Evolutionary conservation across 1,140 invertebrate species (phyloP), one percentile per base, ranked within the genome.

Genomic region (Lethrus apterus): DNA sequence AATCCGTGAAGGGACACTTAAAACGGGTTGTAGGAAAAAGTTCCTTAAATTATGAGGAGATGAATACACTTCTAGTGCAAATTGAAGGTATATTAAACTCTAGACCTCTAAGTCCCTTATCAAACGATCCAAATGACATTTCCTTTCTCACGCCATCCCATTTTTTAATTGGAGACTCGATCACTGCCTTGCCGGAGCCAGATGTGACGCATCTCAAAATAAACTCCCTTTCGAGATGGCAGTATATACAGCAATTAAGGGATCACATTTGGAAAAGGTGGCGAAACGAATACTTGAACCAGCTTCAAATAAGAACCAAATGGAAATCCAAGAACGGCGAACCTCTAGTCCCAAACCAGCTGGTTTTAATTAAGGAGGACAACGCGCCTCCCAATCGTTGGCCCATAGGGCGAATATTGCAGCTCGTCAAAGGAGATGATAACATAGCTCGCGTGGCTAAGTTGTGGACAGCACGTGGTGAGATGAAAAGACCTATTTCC

Each of bases 1-100:
- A 66, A 48, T 51, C 48, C 9, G 51, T 61, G 2, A 72, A 71
- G 45, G 48, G 52, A 14, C 66, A 66, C 46, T 43, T 69, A n/a
- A 44, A 54, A 26, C 48, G 59, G 3, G 46, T 52, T 4, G 17
- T 63, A 5, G 57, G 55, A 9, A 44, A 50, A 18, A 44, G n/a
- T n/a, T 9, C 54, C 34, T 42, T 50, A 20, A 36, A 36, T 13
- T 42, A 38, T 38, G 32, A 47, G 19, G 54, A 50, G 24, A 24
- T 56, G 34, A 17, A 17, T 5, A 54, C 48, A 4, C 10, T 54
- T 15, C 36, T 54, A 8, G 33, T 32, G 2, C 11, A 47, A 23
- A 44, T 56, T 11, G 48, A 54, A 19, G 43, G 48, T 1, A 19
- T 50, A 13, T 26, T 53, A 10, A 51, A 56, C 34, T 56, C 54